Conservation (phyloP, 1,140 invertebrate genomes). For the Trichoplusia ni region DNA sequence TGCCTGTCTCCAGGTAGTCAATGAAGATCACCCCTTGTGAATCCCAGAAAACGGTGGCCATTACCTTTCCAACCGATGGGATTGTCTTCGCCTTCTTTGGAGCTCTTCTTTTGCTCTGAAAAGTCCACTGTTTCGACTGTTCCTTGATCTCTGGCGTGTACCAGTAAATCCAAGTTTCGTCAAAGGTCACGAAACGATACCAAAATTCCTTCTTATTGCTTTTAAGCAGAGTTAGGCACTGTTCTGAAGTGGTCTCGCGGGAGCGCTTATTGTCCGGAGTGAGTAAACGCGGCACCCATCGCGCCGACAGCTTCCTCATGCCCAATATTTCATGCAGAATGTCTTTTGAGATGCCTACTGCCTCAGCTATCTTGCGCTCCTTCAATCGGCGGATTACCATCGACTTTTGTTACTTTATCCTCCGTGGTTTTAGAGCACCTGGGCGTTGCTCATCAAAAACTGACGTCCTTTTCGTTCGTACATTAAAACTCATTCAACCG, state of each 20-base stretch:
- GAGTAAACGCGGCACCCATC: conserved; percentile 39
- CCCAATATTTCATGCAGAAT: conserved; percentile 47
- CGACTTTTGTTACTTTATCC: conserved; percentile 51
- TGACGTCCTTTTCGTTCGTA: conserved; percentile 47
- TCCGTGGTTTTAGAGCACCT: no score
- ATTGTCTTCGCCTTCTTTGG: neutral
- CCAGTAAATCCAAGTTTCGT: neutral
- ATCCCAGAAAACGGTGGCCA: neutral
- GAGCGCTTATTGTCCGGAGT: conserved; percentile 48
- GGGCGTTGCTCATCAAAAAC: conserved; percentile 13
- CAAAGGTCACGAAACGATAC: neutral
- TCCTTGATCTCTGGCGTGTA: neutral
- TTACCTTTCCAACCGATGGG: neutral
- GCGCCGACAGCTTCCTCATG: conserved; percentile 43
- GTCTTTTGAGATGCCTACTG: conserved; percentile 38
- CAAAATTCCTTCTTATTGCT: neutral
- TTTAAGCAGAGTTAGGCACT: neutral
- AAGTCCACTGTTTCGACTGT: neutral
- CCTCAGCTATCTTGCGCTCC: conserved; percentile 47
- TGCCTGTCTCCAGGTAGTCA: no score
- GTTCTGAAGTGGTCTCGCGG: conserved; percentile 39
- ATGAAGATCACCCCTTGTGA: no score
- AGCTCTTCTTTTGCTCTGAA: neutral
- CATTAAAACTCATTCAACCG: conserved; percentile 41
- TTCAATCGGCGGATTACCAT: conserved; percentile 49